phyloP scores from a whole-genome alignment of 2,888 invertebrate species.

The Harmothoe impar region DNA sequence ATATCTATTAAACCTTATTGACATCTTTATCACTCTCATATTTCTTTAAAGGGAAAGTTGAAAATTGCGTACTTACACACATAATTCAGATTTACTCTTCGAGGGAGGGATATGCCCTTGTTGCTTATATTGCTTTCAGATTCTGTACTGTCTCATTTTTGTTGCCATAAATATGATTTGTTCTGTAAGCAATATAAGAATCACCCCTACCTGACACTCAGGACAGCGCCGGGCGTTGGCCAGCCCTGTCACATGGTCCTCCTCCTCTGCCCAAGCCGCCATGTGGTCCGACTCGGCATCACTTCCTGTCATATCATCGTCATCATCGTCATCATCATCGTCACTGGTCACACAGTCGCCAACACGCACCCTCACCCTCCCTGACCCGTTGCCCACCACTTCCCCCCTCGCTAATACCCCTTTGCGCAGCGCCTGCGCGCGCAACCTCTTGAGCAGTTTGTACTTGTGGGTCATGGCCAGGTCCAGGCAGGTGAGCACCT shows the following conservation, averaged over 20 bases:
- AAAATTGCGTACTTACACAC: no score
- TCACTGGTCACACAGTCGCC: background rate
- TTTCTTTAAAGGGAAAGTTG: no score
- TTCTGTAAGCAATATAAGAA: no score
- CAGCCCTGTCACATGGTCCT: conserved; percentile 5
- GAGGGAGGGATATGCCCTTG: no score
- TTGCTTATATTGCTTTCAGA: no score
- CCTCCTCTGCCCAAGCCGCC: conserved; percentile 1
- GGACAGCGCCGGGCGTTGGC: conserved; percentile 9
- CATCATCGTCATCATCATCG: background rate
- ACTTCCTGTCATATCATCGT: background rate
- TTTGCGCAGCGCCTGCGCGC: conserved; percentile 19
- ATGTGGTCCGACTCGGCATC: background rate
- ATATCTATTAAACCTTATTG: no score
- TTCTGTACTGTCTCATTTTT: no score
- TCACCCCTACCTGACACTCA: background rate
- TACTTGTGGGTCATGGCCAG: background rate
- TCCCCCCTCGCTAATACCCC: background rate
- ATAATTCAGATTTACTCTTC: no score
- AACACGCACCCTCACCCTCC: background rate
- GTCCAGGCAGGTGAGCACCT: background rate
- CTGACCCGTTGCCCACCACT: background rate
- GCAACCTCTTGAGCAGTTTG: background rate
- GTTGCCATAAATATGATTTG: no score
- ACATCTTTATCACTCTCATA: no score